Base-by-base conservation (phyloP, 2,113 vertebrate genomes). In the Halcyon malimbica region DNA sequence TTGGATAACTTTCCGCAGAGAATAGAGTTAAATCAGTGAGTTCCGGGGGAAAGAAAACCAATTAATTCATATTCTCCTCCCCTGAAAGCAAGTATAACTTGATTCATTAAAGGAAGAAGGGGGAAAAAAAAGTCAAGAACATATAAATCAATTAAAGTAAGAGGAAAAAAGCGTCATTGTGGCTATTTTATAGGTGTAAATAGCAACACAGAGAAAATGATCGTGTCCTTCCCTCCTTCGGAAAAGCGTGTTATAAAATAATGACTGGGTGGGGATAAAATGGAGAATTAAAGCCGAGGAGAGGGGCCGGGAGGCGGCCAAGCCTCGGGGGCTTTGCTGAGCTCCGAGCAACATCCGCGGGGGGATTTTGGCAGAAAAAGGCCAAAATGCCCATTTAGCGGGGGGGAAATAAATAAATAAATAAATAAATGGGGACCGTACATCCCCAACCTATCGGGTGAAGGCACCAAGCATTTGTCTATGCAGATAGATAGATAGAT, bases 181-280 rank as follows among this genome's bases (percentile, higher is more conserved):
- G 50, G 37, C 23, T 53, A 59, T 73, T 81, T 83, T 77, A 53
- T 77, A 88, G 37, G 48, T 87, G 79, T 50, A 90, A 80, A 59
- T 37, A 73, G 48, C 37, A 57, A 84, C 51, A 57, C 10, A 59
- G 64, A 69, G 73, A 33, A 81, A 90, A 53, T 31, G 67, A 70
- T 67, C 33, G 57, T 69, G 46, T 42, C 23, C 6, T 93, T 89
- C 80, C 64, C 57, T 86, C 31, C 46, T 13, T 74, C 39, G 89
- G 62, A 67, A 67, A 80, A 84, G 33, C 11, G 25, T n/a, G 44
- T 44, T 82, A 81, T 62, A 91, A 81, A 89, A 87, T 91, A 89
- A 91, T 26, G 56, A 48, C 44, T 24, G 18, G 35, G 54, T 15
- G 51, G 51, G 17, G 59, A 83, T 77, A 89, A 86, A 91, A 80